These are phyloP conservation scores for Aromia moschata DNA, from an alignment of 2,888 invertebrate species.

Conservation along the genomic window DNA sequence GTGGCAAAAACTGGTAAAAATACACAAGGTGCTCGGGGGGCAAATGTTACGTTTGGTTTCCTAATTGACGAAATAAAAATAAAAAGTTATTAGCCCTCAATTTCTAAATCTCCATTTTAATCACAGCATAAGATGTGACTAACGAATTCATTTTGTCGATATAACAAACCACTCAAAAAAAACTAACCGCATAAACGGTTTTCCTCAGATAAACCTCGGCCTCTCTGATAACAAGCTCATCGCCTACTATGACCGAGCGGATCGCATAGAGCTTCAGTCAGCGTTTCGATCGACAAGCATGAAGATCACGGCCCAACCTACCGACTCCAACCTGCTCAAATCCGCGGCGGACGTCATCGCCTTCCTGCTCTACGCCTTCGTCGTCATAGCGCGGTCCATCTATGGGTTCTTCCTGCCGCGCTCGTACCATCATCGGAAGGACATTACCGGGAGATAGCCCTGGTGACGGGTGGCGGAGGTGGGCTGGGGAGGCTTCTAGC, in stretches of 20 bases:
- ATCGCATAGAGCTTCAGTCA: too few species aligned
- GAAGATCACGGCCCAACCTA: slow-evolving; percentile 31
- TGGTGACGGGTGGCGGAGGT: slow-evolving; percentile 90
- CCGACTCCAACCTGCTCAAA: slow-evolving; percentile 64
- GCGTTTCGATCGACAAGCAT: slow-evolving; percentile 9
- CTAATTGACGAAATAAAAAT: too few species aligned
- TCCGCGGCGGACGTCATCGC: slow-evolving; percentile 66
- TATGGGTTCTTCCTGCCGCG: slow-evolving; percentile 65
- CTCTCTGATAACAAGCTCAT: slow-evolving; percentile 14
- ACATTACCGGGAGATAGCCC: slow-evolving; percentile 77
- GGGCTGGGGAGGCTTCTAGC: slow-evolving; percentile 85
- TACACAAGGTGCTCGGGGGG: too few species aligned
- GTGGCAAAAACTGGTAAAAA: too few species aligned
- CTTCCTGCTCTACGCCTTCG: slow-evolving; percentile 58
- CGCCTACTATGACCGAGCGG: slow-evolving; percentile 7
- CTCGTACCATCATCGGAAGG: slow-evolving; percentile 73
- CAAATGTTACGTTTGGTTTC: too few species aligned
- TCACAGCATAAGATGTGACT: too few species aligned
- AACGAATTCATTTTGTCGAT: too few species aligned
- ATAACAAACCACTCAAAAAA: too few species aligned
- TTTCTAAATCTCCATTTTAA: too few species aligned
- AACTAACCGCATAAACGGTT: neutral
- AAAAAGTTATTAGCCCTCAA: too few species aligned
- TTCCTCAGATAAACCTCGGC: slow-evolving; percentile 17
- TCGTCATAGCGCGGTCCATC: slow-evolving; percentile 46